Evolutionary conservation across 2,113 vertebrate species (phyloP).

Genomic region (Entelurus aequoreus): DNA sequence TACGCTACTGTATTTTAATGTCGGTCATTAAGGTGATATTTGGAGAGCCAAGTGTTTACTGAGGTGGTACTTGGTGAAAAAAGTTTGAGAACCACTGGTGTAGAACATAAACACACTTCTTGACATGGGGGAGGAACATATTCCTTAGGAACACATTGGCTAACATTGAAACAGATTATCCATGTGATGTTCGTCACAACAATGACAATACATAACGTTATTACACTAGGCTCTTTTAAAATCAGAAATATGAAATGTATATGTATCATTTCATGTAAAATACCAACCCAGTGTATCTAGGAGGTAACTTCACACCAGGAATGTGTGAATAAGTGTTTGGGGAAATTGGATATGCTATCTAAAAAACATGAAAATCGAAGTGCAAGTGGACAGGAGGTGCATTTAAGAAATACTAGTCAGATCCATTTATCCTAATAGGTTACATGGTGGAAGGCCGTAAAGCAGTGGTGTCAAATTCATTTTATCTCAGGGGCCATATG

Average conservation of each 20-base stretch:
- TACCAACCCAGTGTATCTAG: neutral
- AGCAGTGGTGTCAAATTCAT: too few species aligned
- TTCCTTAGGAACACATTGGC: too few species aligned
- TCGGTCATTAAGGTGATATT: too few species aligned
- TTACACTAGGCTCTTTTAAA: neutral
- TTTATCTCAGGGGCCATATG: too few species aligned
- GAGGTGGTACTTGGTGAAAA: too few species aligned
- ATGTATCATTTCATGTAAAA: constrained; percentile 14
- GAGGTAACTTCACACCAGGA: neutral
- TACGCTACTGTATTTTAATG: too few species aligned
- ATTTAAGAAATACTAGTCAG: constrained; percentile 8
- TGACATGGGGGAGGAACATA: too few species aligned
- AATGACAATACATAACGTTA: constrained; percentile 1
- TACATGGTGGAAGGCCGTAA: neutral
- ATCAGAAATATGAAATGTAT: too few species aligned
- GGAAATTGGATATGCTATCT: constrained; percentile 21
- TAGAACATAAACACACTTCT: constrained; percentile 10
- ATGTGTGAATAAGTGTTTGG: neutral
- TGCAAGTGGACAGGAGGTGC: constrained; percentile 6
- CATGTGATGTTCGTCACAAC: constrained; percentile 1
- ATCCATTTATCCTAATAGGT: constrained; percentile 9
- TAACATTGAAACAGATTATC: neutral
- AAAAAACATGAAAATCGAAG: constrained; percentile 19
- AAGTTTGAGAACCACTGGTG: neutral
- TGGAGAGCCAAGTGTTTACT: too few species aligned